A percentile compares a stretch with the other conserved stretches of the same genome.
These are phyloP conservation scores for Cnemophilus loriae DNA, from an alignment of 2,113 vertebrate species.

Conservation along the genomic window DNA sequence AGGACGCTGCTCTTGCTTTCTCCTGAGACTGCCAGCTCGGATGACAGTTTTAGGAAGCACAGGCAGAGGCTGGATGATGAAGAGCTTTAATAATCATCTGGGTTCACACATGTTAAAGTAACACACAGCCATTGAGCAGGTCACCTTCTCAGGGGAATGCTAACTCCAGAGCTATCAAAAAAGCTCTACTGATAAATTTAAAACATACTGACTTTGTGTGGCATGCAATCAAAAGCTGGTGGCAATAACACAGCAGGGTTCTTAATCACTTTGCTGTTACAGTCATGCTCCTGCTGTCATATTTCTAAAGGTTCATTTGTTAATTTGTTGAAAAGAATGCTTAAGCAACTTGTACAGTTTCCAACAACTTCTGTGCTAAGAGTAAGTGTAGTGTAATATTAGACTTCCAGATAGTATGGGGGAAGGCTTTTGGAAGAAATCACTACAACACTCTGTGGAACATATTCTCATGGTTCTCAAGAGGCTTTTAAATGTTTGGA, in stretches of 20 bases:
- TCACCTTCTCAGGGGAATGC: neutral
- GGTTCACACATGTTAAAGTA: neutral
- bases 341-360: neutral
- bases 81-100: slow-evolving; percentile 18
- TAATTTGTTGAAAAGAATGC: slow-evolving; percentile 37
- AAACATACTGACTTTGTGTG: slow-evolving; percentile 24
- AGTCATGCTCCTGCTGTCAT: slow-evolving; percentile 28
- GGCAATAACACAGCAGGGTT: slow-evolving; percentile 43
- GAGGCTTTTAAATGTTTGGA: neutral
- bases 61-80: neutral
- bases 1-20: neutral
- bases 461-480: neutral
- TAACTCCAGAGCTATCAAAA: neutral
- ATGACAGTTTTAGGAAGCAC: neutral
- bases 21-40: neutral
- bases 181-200: slow-evolving; percentile 14
- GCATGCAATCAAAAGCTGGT: slow-evolving; percentile 35
- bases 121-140: neutral
- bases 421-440: neutral
- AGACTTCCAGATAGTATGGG: neutral
- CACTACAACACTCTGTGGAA: neutral
- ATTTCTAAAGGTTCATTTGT: slow-evolving; percentile 23
- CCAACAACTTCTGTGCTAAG: neutral
- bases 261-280: slow-evolving; percentile 32
- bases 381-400: neutral